Evolutionary conservation across 2,113 vertebrate species (phyloP), one percentile per base, ranked within the genome.

Genomic region (Calonectris borealis): DNA sequence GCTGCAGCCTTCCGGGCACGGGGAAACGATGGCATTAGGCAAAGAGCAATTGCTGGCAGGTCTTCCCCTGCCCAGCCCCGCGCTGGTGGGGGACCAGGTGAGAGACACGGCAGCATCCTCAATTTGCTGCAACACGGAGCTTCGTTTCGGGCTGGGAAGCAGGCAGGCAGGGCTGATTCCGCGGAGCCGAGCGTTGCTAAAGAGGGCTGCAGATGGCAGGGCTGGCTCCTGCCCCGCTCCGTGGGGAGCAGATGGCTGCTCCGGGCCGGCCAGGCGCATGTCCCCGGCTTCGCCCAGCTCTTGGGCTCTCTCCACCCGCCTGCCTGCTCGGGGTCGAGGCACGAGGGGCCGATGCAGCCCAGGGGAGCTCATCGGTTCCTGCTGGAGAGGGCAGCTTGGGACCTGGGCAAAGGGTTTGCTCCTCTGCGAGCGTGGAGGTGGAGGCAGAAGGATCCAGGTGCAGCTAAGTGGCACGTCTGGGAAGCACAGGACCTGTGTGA

Each of bases 151-250:
- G 36, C 42, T 57, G 73, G 48, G 46, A 49, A 79, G 42, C 22
- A 38, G 83, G 72, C 54, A 42, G 36, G 16, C 83, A 58, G 64
- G 46, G 84, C 62, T 11, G 62, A 5, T 29, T 26, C 27, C 0
- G 18, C 2, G 18, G 77, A 89, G 57, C 44, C 7, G 51, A 77
- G 62, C 2, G 6, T 9, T 31, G 48, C 80, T 90, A 40, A 55
- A n/a, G 46, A 80, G 51, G 95, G 88, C 16, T 83, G 61, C 95
- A 97, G 97, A 95, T 96, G 95, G 93, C 65, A 83, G 80, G 93
- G 95, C 38, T 97, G 94, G 93, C 38, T 94, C 57, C 49, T 88
- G 92, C 88, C 84, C 88, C 20, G 21, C 44, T 73, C 84, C 60
- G 25, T 27, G 25, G 55, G 94, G 79, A 92, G 62, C 95, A 97